Base-by-base conservation (phyloP, 1,140 invertebrate genomes). In the Monomorium pharaonis region DNA sequence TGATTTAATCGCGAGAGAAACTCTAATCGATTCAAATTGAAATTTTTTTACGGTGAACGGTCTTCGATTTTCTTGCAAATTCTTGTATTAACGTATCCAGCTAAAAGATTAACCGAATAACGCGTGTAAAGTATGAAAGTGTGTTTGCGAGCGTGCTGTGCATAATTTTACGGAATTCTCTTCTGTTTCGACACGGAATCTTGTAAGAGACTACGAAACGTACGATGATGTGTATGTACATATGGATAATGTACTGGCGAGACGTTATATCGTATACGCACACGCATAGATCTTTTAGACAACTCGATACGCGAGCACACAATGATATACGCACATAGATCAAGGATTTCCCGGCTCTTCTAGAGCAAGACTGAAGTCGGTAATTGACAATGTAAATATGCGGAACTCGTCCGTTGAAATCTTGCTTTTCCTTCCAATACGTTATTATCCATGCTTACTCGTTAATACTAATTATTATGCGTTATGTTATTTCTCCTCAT, bases 251-350 rank as follows among this genome's bases (percentile, higher is more conserved):
- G 16, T 76, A 60, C 7, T 9, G 37, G 16, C 10, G 37, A n/a
- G n/a, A 62, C 18, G 27, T 58, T 60, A 58, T 44, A 76, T 76
- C 74, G 10, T 56, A 37, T 58, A 37, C 27, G 70, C n/a, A 76
- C 21, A 30, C 14, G 51, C 14, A 56, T 65, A 65, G n/a, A 49
- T 16, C 18, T 30, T 67, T 21, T 21, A 54, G 63, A 42, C 60
- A 78, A 24, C 16, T 37, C 10, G 54, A 33, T 44, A 60, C 54
- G 72, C 76, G n/a, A 72, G 37, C 51, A 72, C 51, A 18, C 51
- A 83, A 81, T 72, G 65, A 81, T 81, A 56, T 72, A 58, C 49
- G 65, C 65, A 70, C 49, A 72, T 81, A 58, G 65, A 81, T 5
- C 65, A 70, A 81, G 24, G 24, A 72, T 81, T n/a, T 30, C 16